phyloP scores from a whole-genome alignment of 2,113 vertebrate genomes.

The Spea bombifrons region DNA sequence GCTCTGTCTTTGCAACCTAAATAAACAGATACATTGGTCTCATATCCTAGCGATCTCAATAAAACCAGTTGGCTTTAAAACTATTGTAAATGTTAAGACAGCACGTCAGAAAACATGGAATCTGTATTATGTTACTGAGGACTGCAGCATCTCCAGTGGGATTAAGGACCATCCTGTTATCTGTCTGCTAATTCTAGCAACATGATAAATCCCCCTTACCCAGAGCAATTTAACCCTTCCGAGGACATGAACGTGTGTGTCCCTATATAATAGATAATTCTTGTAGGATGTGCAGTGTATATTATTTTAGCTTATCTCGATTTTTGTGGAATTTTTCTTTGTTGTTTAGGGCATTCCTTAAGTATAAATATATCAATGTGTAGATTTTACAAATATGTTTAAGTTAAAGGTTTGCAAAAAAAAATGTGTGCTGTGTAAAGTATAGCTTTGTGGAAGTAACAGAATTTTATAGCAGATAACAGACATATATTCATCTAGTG shows the following conservation, averaged over 20 bases:
- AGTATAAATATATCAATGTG: too few relatives aligned
- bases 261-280: too few relatives aligned
- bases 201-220: slow-evolving; percentile 21
- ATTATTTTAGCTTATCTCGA: too few relatives aligned
- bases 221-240: background rate
- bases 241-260: background rate
- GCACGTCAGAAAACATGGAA: slow-evolving; percentile 4
- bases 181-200: slow-evolving; percentile 31
- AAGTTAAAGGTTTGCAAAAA: too few relatives aligned
- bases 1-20: background rate
- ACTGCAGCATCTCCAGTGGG: slow-evolving; percentile 21
- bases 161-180: slow-evolving; percentile 22
- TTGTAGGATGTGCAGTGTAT: too few relatives aligned
- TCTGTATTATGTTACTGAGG: slow-evolving; percentile 24
- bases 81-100: slow-evolving; percentile 41
- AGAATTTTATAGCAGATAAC: too few relatives aligned
- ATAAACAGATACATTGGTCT: background rate
- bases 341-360: too few relatives aligned
- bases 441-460: too few relatives aligned
- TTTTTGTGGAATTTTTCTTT: too few relatives aligned
- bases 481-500: too few relatives aligned
- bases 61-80: slow-evolving; percentile 25
- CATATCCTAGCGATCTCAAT: background rate
- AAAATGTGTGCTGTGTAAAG: too few relatives aligned
- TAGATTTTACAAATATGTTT: too few relatives aligned